Conservation (phyloP, 2,113 vertebrate genomes). For the Astur gentilis region DNA sequence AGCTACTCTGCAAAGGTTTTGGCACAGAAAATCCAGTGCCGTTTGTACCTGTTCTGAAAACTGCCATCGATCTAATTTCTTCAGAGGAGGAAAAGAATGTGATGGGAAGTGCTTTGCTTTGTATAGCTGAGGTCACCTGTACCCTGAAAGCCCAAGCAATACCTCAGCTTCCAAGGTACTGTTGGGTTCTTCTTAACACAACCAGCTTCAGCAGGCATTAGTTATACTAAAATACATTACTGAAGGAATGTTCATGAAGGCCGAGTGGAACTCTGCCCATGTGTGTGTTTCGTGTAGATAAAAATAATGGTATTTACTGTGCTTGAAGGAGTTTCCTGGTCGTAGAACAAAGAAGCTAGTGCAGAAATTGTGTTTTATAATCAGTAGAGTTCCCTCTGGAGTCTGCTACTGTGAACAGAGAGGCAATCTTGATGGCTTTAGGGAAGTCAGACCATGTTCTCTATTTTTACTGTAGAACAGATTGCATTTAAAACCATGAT, state of each 20-base stretch:
- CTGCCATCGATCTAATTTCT: conserved; percentile 72
- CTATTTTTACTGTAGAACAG: background rate
- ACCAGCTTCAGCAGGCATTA: background rate
- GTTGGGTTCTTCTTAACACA: background rate
- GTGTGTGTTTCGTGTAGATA: background rate
- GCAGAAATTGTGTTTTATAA: background rate
- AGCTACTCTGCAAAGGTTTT: conserved; percentile 90
- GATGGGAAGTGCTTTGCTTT: conserved; percentile 87
- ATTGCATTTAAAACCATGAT: background rate
- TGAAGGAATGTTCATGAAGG: background rate
- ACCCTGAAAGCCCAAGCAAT: conserved; percentile 83
- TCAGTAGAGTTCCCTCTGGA: background rate
- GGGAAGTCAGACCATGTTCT: background rate
- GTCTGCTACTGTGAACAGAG: background rate
- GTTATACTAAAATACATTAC: background rate
- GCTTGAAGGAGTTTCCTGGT: background rate
- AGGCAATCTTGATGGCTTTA: background rate
- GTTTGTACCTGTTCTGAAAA: conserved; percentile 82
- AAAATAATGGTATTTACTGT: background rate
- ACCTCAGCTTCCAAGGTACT: conserved; percentile 91
- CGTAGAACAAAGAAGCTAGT: background rate
- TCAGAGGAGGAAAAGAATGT: conserved; percentile 88
- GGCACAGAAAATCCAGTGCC: conserved; percentile 72
- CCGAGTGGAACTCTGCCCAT: background rate
- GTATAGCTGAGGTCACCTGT: conserved; percentile 84